These are phyloP conservation scores for Orchesella cincta DNA, from an alignment of 1,140 invertebrate species.

Conservation along the genomic window DNA sequence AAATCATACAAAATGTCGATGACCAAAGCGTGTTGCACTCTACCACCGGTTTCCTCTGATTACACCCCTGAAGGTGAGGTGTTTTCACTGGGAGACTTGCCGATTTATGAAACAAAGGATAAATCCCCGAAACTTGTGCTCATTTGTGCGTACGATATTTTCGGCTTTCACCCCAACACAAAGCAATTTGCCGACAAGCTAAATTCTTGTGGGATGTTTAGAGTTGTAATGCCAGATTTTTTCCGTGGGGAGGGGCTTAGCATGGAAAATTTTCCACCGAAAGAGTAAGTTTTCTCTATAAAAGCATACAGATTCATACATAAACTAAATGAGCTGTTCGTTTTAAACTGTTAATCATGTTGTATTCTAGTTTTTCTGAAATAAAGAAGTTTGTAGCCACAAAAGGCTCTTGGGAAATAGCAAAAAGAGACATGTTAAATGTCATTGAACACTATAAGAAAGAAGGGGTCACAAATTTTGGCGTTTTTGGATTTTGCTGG, in stretches of 20 bases:
- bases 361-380: background rate
- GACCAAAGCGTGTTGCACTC: slow-evolving; percentile 37
- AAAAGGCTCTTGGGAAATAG: slow-evolving; percentile 8
- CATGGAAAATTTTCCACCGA: background rate
- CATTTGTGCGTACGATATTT: slow-evolving; percentile 45
- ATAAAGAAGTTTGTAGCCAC: background rate
- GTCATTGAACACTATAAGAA: slow-evolving; percentile 18
- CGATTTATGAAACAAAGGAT: slow-evolving; percentile 42
- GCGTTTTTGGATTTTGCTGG: slow-evolving; percentile 26
- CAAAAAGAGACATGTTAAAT: background rate
- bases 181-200: slow-evolving; percentile 43
- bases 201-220: slow-evolving; percentile 30
- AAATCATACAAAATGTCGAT: slow-evolving; percentile 29
- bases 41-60: slow-evolving; percentile 40
- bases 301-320: background rate
- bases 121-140: slow-evolving; percentile 14
- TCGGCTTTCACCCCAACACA: slow-evolving; percentile 37
- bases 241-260: slow-evolving; percentile 30
- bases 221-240: slow-evolving; percentile 46
- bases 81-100: slow-evolving; percentile 8
- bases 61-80: slow-evolving; percentile 30
- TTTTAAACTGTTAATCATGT: background rate
- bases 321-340: background rate
- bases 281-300: background rate
- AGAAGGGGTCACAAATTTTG: slow-evolving; percentile 5